Base-by-base conservation (phyloP, 2,797 vertebrate species). In the Anniella stebbinsi region DNA sequence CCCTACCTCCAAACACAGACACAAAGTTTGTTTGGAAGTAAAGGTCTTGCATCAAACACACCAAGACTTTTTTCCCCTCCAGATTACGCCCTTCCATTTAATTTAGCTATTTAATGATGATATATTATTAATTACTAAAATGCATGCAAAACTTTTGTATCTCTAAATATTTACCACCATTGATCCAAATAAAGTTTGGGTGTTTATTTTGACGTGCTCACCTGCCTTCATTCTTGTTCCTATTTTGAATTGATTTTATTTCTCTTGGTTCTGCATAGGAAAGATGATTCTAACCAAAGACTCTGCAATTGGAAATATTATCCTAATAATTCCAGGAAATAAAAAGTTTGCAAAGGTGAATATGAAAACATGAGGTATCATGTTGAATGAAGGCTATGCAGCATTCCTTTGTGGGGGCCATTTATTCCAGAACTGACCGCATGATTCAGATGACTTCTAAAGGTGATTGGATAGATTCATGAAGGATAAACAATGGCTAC, bases 251-350 rank as follows among this genome's bases (percentile, higher is more conserved):
- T 77, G 0, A 36, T 88, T 84, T 45, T 75, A 0, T 48, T 33
- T 83, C 0, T 83, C 0, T n/a, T 86, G 2, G 36, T 48, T 87
- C 78, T 63, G 21, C 30, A 45, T 69, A 57, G 9, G 54, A 38
- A 5, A 84, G 0, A 30, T 78, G 23, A 1, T 5, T 7, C 12
- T 0, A 0, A 13, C 78, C 78, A 88, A 51, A 25, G 66, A 67
- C 28, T 30, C 66, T 76, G 86, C 30, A 45, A 38, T 69, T 63
- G 9, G 54, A 38, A 5, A 84, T 0, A 30, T 78, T 18, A 1
- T 5, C 7, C 12, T 0, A 0, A 13, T 75, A 75, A 87, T 80
- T 13, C 75, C 13, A 0, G 0, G 0, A 25, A 0, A 0, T 21
- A 54, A 73, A n/a, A 36, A 15, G 7, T 45, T 51, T 85, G 33